Base-by-base conservation (phyloP, 2,113 vertebrate genomes). In the Cinclus mexicanus region DNA sequence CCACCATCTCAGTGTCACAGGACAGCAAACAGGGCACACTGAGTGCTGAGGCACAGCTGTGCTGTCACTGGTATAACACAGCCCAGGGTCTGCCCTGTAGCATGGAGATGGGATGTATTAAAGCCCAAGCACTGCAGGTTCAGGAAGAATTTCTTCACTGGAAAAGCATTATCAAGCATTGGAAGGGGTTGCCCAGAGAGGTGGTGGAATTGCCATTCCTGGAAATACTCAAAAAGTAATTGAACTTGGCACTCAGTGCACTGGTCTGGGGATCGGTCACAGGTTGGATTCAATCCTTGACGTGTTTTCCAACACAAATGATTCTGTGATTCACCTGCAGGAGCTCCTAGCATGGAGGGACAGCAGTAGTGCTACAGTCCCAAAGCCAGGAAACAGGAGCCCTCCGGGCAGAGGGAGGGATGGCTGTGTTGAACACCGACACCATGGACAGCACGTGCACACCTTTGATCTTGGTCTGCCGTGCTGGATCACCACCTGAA, bases 41-140 rank as follows among this genome's bases (percentile, higher is more conserved):
- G 4, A 49, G 59, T 3, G 16, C 83, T n/a, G 79, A 50, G 83
- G 68, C 2, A 4, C 0, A 0, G 80, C 52, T 0, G 2, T 37
- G 67, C 29, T 50, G 35, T 26, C 64, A 25, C 47, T 33, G 35
- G 1, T 50, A 55, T 29, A 11, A 63, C 11, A 35, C 29, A 61
- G 87, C 29, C 47, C 78, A 23, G 41, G 56, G 6, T 12, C 55
- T 83, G 69, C 46, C 42, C 64, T 15, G 11, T 8, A 37, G 2
- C 52, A n/a, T 0, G 2, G 20, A 65, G 41, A 84, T 1, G 2
- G 8, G 47, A 17, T 35, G n/a, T 5, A 5, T 17, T 14, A 67
- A 42, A 63, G 59, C 59, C n/a, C n/a, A 14, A 23, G 31, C 5
- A 10, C 52, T 59, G 37, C 55, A 65, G 15, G 13, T 28, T 63